A percentile compares a stretch with the other conserved stretches of the same genome.
These are phyloP conservation scores for Gymnocypris eckloni DNA, from an alignment of 2,797 vertebrate genomes.

Conservation along the genomic window DNA sequence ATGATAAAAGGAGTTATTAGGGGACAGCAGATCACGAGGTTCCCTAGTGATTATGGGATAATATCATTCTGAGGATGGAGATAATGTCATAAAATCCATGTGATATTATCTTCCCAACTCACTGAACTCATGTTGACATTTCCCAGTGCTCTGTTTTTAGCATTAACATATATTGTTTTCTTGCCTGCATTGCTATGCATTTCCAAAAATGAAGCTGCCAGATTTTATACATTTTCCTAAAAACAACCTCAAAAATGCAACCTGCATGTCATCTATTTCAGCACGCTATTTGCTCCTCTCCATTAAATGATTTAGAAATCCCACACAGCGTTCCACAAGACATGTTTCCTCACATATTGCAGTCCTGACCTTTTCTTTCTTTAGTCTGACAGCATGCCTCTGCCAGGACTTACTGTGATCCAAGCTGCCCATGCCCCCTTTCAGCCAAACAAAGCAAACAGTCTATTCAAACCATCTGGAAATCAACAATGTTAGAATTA, in stretches of 20 bases:
- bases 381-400: constrained; percentile 66
- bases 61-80: neutral
- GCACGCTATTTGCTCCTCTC: neutral
- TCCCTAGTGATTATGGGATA: constrained; percentile 23
- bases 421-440: constrained; percentile 72
- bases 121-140: constrained; percentile 7
- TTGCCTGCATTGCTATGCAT: neutral
- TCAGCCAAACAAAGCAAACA: constrained; percentile 43
- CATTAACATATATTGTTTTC: neutral
- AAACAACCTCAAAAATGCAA: neutral
- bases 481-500: constrained; percentile 36
- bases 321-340: constrained; percentile 15
- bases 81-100: constrained; percentile 21
- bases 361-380: constrained; percentile 73
- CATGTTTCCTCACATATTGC: constrained; percentile 37
- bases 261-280: constrained; percentile 5
- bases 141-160: neutral
- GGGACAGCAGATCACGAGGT: constrained; percentile 41
- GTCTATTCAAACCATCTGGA: constrained; percentile 53
- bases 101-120: constrained; percentile 14
- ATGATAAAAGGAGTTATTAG: constrained; percentile 64
- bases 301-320: constrained; percentile 31
- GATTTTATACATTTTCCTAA: neutral
- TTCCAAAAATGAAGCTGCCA: neutral
- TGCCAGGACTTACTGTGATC: constrained; percentile 73